Conservation (phyloP, 1,140 invertebrate genomes). For the Aradophagus sp. region DNA sequence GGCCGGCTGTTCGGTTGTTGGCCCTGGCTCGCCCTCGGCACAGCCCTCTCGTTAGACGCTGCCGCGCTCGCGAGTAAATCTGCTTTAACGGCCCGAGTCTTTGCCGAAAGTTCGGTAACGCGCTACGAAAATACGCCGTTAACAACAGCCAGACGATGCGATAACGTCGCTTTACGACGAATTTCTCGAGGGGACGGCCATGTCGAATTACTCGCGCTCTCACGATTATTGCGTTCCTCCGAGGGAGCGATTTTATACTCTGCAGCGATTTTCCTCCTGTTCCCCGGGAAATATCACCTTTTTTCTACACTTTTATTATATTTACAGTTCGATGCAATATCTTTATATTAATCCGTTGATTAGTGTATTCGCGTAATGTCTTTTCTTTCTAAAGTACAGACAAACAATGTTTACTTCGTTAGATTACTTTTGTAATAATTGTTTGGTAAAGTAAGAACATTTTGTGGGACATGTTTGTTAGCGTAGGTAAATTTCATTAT, state of each 20-base stretch:
- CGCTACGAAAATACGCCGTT: conserved; percentile 45
- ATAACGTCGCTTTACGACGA: conserved; percentile 53
- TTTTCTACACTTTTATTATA: too few species aligned
- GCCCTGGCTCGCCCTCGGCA: neutral
- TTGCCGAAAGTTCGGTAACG: conserved; percentile 30
- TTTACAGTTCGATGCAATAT: too few species aligned
- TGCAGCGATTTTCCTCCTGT: conserved; percentile 14
- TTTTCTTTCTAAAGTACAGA: too few species aligned
- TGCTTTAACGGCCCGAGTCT: conserved; percentile 36
- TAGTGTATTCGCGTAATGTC: too few species aligned
- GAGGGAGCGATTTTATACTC: conserved; percentile 8
- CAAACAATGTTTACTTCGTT: too few species aligned
- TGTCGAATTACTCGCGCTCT: conserved; percentile 37
- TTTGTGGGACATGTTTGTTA: too few species aligned
- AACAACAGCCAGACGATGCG: conserved; percentile 43
- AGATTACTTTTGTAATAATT: too few species aligned
- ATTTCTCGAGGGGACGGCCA: conserved; percentile 48
- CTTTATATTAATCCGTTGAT: too few species aligned
- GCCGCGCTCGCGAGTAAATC: conserved; percentile 31
- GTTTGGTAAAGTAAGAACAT: too few species aligned
- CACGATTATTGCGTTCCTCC: conserved; percentile 33
- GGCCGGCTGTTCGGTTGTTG: too few species aligned
- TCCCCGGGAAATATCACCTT: conserved; percentile 1
- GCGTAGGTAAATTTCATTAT: too few species aligned
- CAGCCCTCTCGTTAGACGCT: conserved; percentile 23